Conservation (phyloP, 2,888 invertebrate species). For the Byasa hedistus region DNA sequence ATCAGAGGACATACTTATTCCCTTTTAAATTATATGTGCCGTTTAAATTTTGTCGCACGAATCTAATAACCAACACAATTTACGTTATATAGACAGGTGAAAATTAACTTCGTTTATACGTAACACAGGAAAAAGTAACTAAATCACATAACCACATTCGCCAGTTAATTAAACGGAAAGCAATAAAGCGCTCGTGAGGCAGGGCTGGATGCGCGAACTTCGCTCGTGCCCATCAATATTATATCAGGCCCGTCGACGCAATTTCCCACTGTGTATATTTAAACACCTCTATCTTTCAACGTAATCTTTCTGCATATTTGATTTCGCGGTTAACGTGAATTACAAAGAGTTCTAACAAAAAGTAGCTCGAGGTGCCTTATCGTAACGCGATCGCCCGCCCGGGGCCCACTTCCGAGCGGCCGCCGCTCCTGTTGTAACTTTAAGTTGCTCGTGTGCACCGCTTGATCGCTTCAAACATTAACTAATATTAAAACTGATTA, state of each 20-base stretch:
- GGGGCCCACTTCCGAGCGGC: slow-evolving; percentile 29
- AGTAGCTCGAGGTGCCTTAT: slow-evolving; percentile 51
- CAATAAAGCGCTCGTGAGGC: slow-evolving; percentile 10
- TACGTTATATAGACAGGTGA: neutral
- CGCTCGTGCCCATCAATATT: slow-evolving; percentile 23
- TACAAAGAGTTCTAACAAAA: slow-evolving; percentile 25
- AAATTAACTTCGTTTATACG: neutral
- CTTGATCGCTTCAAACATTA: slow-evolving; percentile 9
- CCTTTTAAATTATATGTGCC: no score
- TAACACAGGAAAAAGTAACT: neutral
- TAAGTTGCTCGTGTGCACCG: slow-evolving; percentile 42
- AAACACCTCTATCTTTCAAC: slow-evolving; percentile 27
- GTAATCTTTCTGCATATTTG: slow-evolving; percentile 30
- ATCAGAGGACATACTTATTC: no score
- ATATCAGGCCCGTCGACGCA: slow-evolving; percentile 25
- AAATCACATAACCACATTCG: neutral
- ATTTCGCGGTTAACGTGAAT: slow-evolving; percentile 28
- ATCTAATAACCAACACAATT: no score
- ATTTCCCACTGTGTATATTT: slow-evolving; percentile 30
- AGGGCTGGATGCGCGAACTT: slow-evolving; percentile 10
- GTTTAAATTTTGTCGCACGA: no score
- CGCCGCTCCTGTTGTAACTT: slow-evolving; percentile 54
- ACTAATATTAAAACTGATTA: neutral
- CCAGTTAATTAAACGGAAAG: slow-evolving; percentile 15
- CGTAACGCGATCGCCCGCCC: slow-evolving; percentile 37